Percentiles rank a stretch among this genome's conserved stretches.
These are phyloP conservation scores for Limnothrissa miodon DNA, from an alignment of 2,113 vertebrate species.

Conservation along the genomic window DNA sequence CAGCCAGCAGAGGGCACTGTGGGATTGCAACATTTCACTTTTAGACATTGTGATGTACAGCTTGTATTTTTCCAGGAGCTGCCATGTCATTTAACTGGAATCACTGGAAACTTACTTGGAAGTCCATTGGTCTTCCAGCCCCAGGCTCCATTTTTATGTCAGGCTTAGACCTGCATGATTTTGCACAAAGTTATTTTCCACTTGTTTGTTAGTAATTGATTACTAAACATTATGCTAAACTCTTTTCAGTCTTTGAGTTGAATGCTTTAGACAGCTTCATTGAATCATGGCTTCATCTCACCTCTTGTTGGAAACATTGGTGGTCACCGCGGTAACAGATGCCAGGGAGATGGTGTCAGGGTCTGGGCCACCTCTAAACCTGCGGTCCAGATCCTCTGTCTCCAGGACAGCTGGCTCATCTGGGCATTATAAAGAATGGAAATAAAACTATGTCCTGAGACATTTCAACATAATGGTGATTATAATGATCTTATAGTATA, in stretches of 20 bases:
- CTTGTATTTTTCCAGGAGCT: background rate
- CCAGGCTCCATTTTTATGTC: constrained; percentile 98
- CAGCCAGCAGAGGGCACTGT: constrained; percentile 15
- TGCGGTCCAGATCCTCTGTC: constrained; percentile 82
- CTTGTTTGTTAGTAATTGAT: background rate
- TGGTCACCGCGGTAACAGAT: constrained; percentile 94
- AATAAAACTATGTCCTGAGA: background rate
- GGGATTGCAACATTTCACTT: background rate
- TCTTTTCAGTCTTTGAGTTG: background rate
- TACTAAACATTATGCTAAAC: background rate
- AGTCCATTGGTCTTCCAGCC: constrained; percentile 89
- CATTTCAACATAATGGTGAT: background rate
- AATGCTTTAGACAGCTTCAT: background rate
- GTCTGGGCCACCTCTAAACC: constrained; percentile 74
- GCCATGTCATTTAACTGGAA: background rate
- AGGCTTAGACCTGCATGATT: constrained; percentile 83
- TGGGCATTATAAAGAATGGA: constrained; percentile 50
- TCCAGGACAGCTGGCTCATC: constrained; percentile 92
- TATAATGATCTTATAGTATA: background rate
- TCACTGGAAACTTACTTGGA: constrained; percentile 76
- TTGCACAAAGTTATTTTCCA: background rate
- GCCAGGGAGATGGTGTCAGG: constrained; percentile 89
- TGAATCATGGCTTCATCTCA: constrained; percentile 39
- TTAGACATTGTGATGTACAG: background rate
- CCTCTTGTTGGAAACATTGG: constrained; percentile 97